phyloP scores from a whole-genome alignment of 2,113 vertebrate genomes.

The Zeus faber region DNA sequence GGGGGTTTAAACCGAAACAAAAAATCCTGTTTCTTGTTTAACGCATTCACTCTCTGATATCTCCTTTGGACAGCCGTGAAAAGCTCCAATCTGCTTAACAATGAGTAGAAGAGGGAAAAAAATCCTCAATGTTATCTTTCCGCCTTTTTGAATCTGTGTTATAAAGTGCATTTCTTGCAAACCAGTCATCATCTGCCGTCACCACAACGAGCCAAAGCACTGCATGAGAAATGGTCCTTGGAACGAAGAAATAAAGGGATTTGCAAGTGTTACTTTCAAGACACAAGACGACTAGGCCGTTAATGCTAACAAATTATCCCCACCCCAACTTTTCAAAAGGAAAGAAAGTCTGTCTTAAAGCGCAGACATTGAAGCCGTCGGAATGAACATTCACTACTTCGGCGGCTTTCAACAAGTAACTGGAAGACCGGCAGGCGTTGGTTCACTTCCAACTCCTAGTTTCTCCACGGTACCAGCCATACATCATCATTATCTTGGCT shows the following conservation, averaged over 20 bases:
- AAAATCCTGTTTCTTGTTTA: slow-evolving; percentile 23
- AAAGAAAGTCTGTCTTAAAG: slow-evolving; percentile 21
- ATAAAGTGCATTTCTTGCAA: not conserved
- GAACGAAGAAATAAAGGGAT: not conserved
- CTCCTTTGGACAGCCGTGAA: not conserved
- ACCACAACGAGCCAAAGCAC: not conserved
- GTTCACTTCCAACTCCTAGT: slow-evolving; percentile 55
- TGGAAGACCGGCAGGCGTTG: slow-evolving; percentile 46
- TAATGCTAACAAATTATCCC: slow-evolving; percentile 23
- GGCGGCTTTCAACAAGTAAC: slow-evolving; percentile 44
- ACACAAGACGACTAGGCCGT: not conserved
- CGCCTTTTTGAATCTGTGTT: not conserved
- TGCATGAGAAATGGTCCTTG: not conserved
- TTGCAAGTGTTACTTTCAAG: not conserved
- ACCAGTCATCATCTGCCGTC: not conserved
- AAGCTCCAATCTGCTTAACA: not conserved
- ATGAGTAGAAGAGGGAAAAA: not conserved
- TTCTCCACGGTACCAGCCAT: slow-evolving; percentile 58
- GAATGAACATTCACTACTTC: slow-evolving; percentile 37
- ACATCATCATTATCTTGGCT: slow-evolving; percentile 65
- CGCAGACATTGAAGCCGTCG: slow-evolving; percentile 19
- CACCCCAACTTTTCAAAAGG: not conserved
- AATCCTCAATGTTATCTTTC: not conserved
- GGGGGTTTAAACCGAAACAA: not conserved
- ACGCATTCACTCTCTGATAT: not conserved